These are phyloP conservation scores for Phenganax subtilis DNA, from an alignment of 92 coral and sea anemone species.

Conservation along the genomic window DNA sequence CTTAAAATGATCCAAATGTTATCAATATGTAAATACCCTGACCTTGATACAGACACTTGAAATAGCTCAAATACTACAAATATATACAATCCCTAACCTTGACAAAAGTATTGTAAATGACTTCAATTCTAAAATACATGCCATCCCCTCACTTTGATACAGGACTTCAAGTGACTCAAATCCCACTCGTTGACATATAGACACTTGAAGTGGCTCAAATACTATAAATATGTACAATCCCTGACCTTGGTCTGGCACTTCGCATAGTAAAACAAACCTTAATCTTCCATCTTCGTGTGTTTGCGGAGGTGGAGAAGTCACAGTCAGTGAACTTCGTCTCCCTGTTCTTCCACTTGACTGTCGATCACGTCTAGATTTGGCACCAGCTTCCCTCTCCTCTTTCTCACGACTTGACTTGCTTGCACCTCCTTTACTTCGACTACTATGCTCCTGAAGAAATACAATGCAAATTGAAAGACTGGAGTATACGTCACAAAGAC, in stretches of 20 bases:
- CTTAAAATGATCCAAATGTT: not conserved
- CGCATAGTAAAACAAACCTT: not conserved
- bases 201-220: too few relatives aligned
- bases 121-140: too few relatives aligned
- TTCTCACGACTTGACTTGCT: conserved; percentile 50
- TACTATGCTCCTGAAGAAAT: conserved; percentile 64
- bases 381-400: conserved; percentile 86
- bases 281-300: conserved; percentile 52
- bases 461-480: not conserved
- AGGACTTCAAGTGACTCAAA: too few relatives aligned
- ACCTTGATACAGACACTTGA: not conserved
- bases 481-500: not conserved
- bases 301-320: conserved; percentile 83
- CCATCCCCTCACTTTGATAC: too few relatives aligned
- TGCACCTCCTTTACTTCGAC: conserved; percentile 48
- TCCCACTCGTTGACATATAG: not conserved
- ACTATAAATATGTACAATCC: not conserved
- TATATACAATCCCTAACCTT: not conserved
- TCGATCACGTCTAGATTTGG: conserved; percentile 83
- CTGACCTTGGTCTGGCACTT: not conserved
- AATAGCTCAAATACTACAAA: too few relatives aligned
- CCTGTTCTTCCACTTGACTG: conserved; percentile 65
- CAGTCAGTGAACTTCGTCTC: conserved; percentile 59
- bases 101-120: not conserved
- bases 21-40: not conserved